Conservation (phyloP, 2,888 invertebrate genomes). For the Leptopilina syphax region DNA sequence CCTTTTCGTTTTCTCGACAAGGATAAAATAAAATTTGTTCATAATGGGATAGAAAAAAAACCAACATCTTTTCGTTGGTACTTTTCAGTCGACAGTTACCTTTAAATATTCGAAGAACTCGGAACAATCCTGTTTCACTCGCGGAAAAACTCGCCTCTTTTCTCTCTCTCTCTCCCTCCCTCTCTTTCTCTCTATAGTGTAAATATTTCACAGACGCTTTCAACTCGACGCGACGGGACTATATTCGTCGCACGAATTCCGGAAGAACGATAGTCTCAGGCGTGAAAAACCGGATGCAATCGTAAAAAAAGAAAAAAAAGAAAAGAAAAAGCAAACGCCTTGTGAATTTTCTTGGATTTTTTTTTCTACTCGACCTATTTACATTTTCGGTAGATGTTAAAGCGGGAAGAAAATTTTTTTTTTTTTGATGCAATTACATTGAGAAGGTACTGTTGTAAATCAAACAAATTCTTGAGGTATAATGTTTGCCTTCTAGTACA, state of each 20-base stretch:
- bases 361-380: neutral
- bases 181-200: conserved; percentile 40
- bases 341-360: conserved; percentile 3
- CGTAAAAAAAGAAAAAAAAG: conserved; percentile 45
- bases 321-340: conserved; percentile 33
- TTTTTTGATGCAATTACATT: conserved; percentile 43
- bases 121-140: conserved; percentile 49
- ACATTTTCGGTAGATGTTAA: neutral
- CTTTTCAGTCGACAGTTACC: conserved; percentile 36
- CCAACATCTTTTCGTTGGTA: conserved; percentile 29
- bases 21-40: neutral
- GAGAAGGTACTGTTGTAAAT: neutral
- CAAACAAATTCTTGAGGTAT: neutral
- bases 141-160: conserved; percentile 45
- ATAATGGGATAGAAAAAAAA: neutral
- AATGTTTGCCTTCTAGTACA: conserved; percentile 11
- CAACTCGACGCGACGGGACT: conserved; percentile 41
- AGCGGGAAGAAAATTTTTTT: neutral
- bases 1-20: neutral
- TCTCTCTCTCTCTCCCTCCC: no score
- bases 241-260: conserved; percentile 55
- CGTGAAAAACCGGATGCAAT: conserved; percentile 50
- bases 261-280: conserved; percentile 53
- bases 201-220: conserved; percentile 53
- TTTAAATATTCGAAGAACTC: conserved; percentile 52